Evolutionary conservation across 1,140 invertebrate genomes (phyloP), one percentile per base, ranked within the genome.

Genomic region (Zaprionus vittiger): DNA sequence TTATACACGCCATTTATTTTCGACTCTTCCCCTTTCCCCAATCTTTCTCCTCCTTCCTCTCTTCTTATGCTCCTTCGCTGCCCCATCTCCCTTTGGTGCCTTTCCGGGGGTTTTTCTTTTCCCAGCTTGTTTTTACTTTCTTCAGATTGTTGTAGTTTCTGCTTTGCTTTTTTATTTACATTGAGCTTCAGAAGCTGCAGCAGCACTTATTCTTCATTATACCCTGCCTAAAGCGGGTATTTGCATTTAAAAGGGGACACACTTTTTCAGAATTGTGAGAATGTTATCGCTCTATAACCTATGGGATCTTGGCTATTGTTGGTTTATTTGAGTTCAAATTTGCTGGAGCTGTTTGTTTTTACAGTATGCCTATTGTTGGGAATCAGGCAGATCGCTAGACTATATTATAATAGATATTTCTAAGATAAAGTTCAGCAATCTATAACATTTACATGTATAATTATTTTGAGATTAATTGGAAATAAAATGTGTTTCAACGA

Each of bases 1-100:
- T 86, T 87, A 80, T 87, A 80, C 73, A 83, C 73, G 64, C 85
- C 83, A 83, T 89, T 83, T 87, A 81, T 89, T 87, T 83, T 70
- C 54, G 76, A 59, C 60, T 81, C 63, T 63, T 12, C n/a, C 7
- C n/a, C 5, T n/a, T 14, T 5, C 15, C 38, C 5, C 15, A 2
- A 5, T 6, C 41, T 17, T 5, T n/a, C 59, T 63, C 52, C 59
- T 66, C 17, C 38, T 70, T 64, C 62, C 68, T 44, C 78, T 49
- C 64, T 34, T 24, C 34, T 20, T 1, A 6, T 68, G 31, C n/a
- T 22, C 26, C 24, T n/a, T 15, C 15, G 34, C 34, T 38, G 15
- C 38, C 38, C 5, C 38, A 34, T 34, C 15, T 41, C 38, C 38
- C 14, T 83, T 83, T 72, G 37, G 72, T 67, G 55, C 77, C 59